Evolutionary conservation across 2,888 invertebrate species (phyloP), one percentile per base, ranked within the genome.

Genomic region (Apantesis nais): DNA sequence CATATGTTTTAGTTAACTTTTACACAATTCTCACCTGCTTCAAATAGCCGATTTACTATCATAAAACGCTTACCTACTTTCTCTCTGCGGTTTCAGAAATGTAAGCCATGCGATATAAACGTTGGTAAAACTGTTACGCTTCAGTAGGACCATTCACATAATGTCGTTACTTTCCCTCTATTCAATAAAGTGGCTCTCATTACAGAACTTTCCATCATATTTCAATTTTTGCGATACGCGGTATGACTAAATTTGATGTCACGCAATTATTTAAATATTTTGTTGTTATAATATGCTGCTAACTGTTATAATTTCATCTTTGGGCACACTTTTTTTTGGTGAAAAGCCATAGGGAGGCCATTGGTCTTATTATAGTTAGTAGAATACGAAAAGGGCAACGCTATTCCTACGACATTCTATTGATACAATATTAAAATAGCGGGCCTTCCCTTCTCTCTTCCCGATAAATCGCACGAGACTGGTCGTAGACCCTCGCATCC

Each of bases 21-120:
- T 73, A 83, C 80, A 76, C 80, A 75, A 77, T 80, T 77, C 73
- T 70, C 77, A 83, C 80, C 72, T 85, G 81, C 77, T 68, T 69
- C 78, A 81, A 83, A 77, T 78, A 55, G 67, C 68, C 70, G 79
- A 85, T 83, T 85, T 78, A 74, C 70, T 72, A 76, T 69, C 73
- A 73, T 73, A 73, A 76, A 81, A 65, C 34, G 65, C 55, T 75
- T 77, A 83, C 29, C 29, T 58, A 58, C 90, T 90, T 90, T 92
- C 91, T 85, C 90, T 87, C 78, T 86, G 90, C 77, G 90, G 90
- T 90, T 88, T 87, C 78, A 76, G 86, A 89, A 88, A 90, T 85
- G 86, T 86, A 79, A 88, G 85, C 86, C 86, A 85, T 82, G 83
- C 85, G 84, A 89, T 87, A 87, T 87, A 89, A 85, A 87, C 80